phyloP scores from a whole-genome alignment of 2,888 invertebrate species.

The Adelphocoris suturalis region DNA sequence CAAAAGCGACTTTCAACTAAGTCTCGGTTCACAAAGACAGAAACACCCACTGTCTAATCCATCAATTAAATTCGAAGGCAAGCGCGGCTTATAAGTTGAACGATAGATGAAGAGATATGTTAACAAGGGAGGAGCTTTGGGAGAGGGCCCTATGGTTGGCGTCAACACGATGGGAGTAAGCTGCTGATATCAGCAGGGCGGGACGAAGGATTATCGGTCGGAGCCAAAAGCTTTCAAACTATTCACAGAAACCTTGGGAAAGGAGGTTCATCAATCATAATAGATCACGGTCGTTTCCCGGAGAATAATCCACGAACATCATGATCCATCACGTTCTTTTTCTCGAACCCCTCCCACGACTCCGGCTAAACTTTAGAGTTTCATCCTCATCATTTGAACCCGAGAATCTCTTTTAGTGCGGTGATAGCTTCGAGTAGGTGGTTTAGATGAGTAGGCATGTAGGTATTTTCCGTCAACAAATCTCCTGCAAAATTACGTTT shows the following conservation, averaged over 20 bases:
- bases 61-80: slow-evolving; percentile 60
- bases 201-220: slow-evolving; percentile 40
- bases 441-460: too few species aligned
- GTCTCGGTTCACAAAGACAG: neutral
- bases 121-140: slow-evolving; percentile 29
- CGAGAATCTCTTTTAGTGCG: neutral
- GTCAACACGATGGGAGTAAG: slow-evolving; percentile 31
- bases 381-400: neutral
- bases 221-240: slow-evolving; percentile 37
- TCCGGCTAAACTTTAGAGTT: neutral
- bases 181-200: slow-evolving; percentile 7
- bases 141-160: neutral
- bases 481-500: too few species aligned
- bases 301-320: slow-evolving; percentile 61
- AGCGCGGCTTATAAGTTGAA: slow-evolving; percentile 31
- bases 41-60: slow-evolving; percentile 41
- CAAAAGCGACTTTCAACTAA: neutral
- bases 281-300: slow-evolving; percentile 53
- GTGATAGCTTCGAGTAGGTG: too few species aligned
- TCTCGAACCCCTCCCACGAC: neutral
- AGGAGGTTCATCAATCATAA: slow-evolving; percentile 63
- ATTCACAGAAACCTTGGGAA: slow-evolving; percentile 33
- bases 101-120: slow-evolving; percentile 61
- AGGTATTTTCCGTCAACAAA: too few species aligned
- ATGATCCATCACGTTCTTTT: slow-evolving; percentile 66